These are phyloP conservation scores for Lucifuga dentata DNA, from an alignment of 2,113 vertebrate genomes.

Conservation along the genomic window DNA sequence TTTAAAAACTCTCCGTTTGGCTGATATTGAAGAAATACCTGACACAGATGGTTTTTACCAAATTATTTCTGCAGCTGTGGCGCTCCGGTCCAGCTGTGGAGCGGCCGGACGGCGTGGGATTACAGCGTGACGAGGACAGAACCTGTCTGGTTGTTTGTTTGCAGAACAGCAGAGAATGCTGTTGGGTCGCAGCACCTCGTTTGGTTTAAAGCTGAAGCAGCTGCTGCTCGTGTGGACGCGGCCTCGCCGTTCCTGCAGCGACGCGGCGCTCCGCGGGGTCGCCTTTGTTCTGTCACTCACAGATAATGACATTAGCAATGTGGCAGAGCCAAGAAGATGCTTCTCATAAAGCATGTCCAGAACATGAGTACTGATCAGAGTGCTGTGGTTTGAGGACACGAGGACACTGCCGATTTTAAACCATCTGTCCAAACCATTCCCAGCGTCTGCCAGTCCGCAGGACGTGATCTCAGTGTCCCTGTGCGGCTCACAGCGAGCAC, in stretches of 20 bases:
- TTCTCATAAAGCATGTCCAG: slow-evolving; percentile 2
- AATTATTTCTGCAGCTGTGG: too few species aligned
- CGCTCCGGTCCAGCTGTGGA: too few species aligned
- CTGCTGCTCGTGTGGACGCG: too few species aligned
- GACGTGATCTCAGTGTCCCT: slow-evolving; percentile 5
- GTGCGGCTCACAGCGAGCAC: neutral
- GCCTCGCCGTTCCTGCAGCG: too few species aligned
- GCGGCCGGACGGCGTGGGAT: too few species aligned
- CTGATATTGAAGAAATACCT: too few species aligned
- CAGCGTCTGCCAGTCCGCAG: slow-evolving; percentile 3
- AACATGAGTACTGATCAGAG: slow-evolving; percentile 4
- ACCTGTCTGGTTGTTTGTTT: slow-evolving; percentile 22
- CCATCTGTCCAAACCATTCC: slow-evolving; percentile 35
- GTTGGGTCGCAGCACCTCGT: neutral
- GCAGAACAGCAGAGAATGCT: neutral
- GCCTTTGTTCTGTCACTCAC: slow-evolving; percentile 5
- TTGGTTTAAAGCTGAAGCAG: too few species aligned
- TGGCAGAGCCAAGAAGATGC: slow-evolving; percentile 11
- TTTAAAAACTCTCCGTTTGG: too few species aligned
- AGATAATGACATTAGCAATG: neutral
- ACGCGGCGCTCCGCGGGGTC: too few species aligned
- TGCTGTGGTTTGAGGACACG: slow-evolving; percentile 5
- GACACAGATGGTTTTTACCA: too few species aligned
- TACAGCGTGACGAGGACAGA: too few species aligned
- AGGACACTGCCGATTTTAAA: slow-evolving; percentile 4